Conservation (phyloP, 1,140 invertebrate genomes). For the Manduca sexta region DNA sequence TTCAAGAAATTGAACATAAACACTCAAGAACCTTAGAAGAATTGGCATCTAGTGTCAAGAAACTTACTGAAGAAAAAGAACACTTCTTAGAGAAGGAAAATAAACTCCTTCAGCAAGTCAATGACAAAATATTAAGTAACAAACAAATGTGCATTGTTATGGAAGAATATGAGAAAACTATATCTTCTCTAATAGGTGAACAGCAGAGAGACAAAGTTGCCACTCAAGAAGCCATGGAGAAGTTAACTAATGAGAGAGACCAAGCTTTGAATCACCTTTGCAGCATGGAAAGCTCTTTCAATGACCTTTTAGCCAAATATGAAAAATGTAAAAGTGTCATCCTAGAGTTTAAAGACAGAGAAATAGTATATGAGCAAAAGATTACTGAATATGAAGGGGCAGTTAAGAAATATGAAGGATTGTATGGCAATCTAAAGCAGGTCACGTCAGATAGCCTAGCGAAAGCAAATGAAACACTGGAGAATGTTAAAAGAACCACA, state of each 20-base stretch:
- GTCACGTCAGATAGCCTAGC: slow-evolving; percentile 42
- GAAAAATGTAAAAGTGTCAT: slow-evolving; percentile 59
- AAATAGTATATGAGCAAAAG: slow-evolving; percentile 42
- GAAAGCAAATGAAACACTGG: slow-evolving; percentile 78
- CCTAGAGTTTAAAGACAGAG: slow-evolving; percentile 44
- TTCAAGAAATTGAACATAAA: slow-evolving; percentile 47
- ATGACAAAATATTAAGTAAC: slow-evolving; percentile 50
- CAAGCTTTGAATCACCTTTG: slow-evolving; percentile 80
- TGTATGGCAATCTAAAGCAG: slow-evolving; percentile 51
- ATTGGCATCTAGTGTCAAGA: slow-evolving; percentile 43
- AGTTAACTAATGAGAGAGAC: slow-evolving; percentile 70
- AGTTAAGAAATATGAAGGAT: slow-evolving; percentile 48
- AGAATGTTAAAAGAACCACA: slow-evolving; percentile 75
- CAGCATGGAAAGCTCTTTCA: slow-evolving; percentile 83
- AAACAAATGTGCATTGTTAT: slow-evolving; percentile 64
- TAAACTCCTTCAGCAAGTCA: slow-evolving; percentile 48
- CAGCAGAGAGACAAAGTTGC: slow-evolving; percentile 46
- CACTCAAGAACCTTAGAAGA: slow-evolving; percentile 39
- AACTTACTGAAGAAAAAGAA: slow-evolving; percentile 46
- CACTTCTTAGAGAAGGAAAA: slow-evolving; percentile 38
- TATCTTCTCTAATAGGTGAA: slow-evolving; percentile 52
- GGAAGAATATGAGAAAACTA: slow-evolving; percentile 67
- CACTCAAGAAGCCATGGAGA: slow-evolving; percentile 32
- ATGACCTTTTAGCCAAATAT: slow-evolving; percentile 79
- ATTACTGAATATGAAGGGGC: slow-evolving; percentile 46